phyloP scores from a whole-genome alignment of 1,140 invertebrate species.

The Lysiphlebus fabarum region DNA sequence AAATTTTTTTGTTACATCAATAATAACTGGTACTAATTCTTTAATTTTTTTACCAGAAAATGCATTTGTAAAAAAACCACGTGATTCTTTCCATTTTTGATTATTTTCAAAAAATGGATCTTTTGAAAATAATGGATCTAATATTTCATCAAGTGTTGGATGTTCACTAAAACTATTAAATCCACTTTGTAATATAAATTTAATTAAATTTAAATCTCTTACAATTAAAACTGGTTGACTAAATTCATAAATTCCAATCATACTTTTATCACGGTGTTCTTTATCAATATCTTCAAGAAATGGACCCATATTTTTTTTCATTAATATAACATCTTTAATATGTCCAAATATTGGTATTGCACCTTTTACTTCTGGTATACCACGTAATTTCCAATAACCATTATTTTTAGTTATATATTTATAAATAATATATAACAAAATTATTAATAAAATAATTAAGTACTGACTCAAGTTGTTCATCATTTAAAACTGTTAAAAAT shows the following conservation, averaged over 20 bases:
- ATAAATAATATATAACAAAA: neutral
- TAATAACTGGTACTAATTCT: slow-evolving; percentile 10
- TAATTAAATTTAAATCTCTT: slow-evolving; percentile 42
- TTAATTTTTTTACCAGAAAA: slow-evolving; percentile 33
- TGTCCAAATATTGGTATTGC: slow-evolving; percentile 2
- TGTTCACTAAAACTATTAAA: slow-evolving; percentile 33
- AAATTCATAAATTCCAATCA: slow-evolving; percentile 41
- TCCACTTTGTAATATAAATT: slow-evolving; percentile 41
- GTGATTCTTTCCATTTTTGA: slow-evolving; percentile 25
- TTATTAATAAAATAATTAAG: too few relatives aligned
- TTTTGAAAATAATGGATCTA: slow-evolving; percentile 30
- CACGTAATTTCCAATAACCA: neutral
- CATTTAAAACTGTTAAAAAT: too few relatives aligned
- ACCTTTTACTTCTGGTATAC: neutral
- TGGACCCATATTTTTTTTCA: slow-evolving; percentile 17
- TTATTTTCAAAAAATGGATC: slow-evolving; percentile 40
- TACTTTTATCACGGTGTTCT: slow-evolving; percentile 23
- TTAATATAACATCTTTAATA: slow-evolving; percentile 4
- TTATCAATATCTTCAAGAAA: slow-evolving; percentile 24
- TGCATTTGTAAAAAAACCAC: slow-evolving; percentile 21
- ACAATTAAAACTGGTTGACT: slow-evolving; percentile 35
- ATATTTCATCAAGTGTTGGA: slow-evolving; percentile 21
- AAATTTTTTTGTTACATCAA: slow-evolving; percentile 23
- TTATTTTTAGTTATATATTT: slow-evolving; percentile 2
- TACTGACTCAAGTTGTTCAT: too few relatives aligned